Evolutionary conservation across 2,797 vertebrate genomes (phyloP).

Genomic region (Sciurus carolinensis): DNA sequence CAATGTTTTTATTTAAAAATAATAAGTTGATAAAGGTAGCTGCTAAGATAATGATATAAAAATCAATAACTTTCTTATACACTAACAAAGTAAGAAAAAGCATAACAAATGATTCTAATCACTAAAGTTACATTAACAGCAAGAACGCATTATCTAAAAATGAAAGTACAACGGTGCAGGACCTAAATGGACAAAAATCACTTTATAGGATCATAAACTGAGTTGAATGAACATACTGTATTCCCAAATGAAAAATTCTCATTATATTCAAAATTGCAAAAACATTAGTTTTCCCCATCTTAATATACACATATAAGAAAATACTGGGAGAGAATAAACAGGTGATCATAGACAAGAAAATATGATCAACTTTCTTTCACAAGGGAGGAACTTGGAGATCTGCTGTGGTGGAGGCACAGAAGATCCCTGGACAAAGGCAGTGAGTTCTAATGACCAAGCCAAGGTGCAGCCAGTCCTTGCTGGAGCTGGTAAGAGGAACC

Average conservation of each 20-base stretch:
- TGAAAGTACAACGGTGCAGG: background rate
- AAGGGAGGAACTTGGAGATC: background rate
- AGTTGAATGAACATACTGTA: background rate
- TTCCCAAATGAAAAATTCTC: background rate
- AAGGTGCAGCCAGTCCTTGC: background rate
- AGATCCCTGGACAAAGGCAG: background rate
- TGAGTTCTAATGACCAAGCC: background rate
- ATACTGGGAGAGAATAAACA: slow-evolving; percentile 1
- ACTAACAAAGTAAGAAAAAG: slow-evolving; percentile 26
- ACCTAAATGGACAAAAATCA: background rate
- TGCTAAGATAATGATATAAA: slow-evolving; percentile 22
- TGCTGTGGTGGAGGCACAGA: background rate
- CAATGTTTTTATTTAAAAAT: background rate
- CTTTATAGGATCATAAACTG: background rate
- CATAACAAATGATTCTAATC: slow-evolving; percentile 13
- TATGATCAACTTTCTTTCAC: background rate
- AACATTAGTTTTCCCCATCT: background rate
- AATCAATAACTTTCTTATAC: slow-evolving; percentile 2
- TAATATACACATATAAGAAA: background rate
- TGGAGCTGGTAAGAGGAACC: background rate
- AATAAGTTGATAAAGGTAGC: background rate
- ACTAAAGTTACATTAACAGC: background rate
- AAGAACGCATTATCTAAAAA: background rate
- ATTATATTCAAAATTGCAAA: background rate
- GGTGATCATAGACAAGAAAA: background rate